Evolutionary conservation across 92 coral and sea anemone genomes (phyloP).

Genomic region (Parazoanthus darwini): DNA sequence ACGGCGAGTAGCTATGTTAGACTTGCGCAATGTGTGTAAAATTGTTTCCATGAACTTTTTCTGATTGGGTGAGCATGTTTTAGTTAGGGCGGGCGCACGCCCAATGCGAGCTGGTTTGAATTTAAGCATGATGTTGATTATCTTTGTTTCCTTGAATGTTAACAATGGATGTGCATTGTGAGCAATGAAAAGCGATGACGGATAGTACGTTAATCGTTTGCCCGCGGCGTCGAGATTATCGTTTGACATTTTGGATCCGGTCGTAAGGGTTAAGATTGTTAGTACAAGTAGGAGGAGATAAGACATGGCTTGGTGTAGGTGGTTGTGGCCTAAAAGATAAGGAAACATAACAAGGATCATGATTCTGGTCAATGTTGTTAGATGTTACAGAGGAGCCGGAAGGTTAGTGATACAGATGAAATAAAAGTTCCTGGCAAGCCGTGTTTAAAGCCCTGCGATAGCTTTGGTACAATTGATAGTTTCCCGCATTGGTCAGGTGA

Average conservation of each 20-base stretch:
- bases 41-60: not conserved
- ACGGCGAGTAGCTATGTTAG: not conserved
- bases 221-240: slow-evolving; percentile 9
- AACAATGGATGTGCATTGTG: slow-evolving; percentile 1
- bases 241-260: too few species aligned
- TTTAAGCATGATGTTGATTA: slow-evolving; percentile 12
- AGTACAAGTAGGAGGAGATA: too few species aligned
- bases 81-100: not conserved
- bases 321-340: too few species aligned
- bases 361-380: too few species aligned
- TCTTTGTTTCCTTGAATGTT: not conserved
- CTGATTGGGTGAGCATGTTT: slow-evolving; percentile 8
- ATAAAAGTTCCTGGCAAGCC: not conserved
- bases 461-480: not conserved
- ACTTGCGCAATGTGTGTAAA: not conserved
- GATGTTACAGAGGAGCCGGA: too few species aligned
- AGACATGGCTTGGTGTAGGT: too few species aligned
- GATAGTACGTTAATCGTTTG: slow-evolving; percentile 14
- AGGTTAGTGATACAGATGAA: not conserved
- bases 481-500: not conserved
- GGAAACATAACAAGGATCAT: too few species aligned
- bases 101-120: slow-evolving; percentile 19
- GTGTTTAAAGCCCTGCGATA: not conserved
- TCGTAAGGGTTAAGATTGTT: too few species aligned
- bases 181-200: slow-evolving; percentile 14